These are phyloP conservation scores for Halcyon malimbica DNA, from an alignment of 2,113 vertebrate genomes.

Conservation along the genomic window DNA sequence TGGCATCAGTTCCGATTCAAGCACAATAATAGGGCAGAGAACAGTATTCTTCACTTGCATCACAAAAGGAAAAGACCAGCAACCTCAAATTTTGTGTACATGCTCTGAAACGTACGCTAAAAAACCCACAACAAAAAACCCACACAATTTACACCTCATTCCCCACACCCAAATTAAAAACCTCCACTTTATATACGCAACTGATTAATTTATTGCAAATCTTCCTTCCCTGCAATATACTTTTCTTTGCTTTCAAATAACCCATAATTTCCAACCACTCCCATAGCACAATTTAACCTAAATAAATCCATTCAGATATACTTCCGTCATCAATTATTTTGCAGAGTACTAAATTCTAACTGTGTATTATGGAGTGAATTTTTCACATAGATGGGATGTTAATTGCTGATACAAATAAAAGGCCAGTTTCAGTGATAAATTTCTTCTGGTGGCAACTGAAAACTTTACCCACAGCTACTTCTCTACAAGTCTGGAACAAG, in stretches of 20 bases:
- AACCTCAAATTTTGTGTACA: conserved; percentile 10
- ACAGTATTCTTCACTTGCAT: conserved; percentile 43
- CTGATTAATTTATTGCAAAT: background rate
- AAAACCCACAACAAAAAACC: background rate
- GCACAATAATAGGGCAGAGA: conserved; percentile 60
- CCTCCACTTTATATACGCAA: background rate
- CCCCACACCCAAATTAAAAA: background rate
- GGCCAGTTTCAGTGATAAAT: background rate
- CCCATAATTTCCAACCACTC: conserved; percentile 10
- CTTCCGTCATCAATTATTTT: conserved; percentile 9
- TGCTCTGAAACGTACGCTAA: background rate
- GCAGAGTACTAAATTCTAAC: background rate
- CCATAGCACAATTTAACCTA: conserved; percentile 33
- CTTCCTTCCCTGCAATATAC: background rate
- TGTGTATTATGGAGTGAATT: background rate
- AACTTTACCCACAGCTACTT: background rate
- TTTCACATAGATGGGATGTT: background rate
- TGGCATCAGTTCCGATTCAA: conserved; percentile 53
- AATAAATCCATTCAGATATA: conserved; percentile 25
- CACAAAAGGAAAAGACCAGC: conserved; percentile 42
- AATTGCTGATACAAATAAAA: background rate
- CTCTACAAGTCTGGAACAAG: background rate
- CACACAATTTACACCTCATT: background rate
- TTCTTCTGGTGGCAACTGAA: background rate
- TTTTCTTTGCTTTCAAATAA: conserved; percentile 51